Evolutionary conservation across 92 coral and sea anemone species (phyloP), one percentile per base, ranked within the genome.

Genomic region (Palythoa caribaeorum): DNA sequence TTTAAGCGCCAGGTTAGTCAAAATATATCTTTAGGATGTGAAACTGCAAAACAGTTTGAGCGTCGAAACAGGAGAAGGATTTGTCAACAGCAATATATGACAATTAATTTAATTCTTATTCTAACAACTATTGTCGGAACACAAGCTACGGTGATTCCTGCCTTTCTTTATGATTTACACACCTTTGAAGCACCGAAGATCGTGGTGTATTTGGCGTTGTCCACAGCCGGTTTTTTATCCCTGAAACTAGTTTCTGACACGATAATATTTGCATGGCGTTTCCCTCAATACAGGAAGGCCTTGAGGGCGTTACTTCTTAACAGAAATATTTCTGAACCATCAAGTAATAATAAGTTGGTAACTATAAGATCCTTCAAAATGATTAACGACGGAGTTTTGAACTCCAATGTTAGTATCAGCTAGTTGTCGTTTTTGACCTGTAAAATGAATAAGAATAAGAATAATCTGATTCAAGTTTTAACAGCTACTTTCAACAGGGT

Each of bases 121-220:
- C 16, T 73, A 38, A 83, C 60, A 17, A 83, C 87, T 48, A 12
- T 75, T 87, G 21, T 77, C 3, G n/a, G 68, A 53, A 7, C 71
- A 65, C 71, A 65, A 65, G 71, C 71, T 1, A 20, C 71, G 3
- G 36, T 36, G 36, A 20, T 65, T 65, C 71, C 71, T 20, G 9
- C 9, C 9, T 11, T 65, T 65, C 9, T 65, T 65, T 65, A 65
- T 65, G 71, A 65, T 65, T 20, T 65, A 65, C 1, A 65, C 9
- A 36, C 28, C 0, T 21, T 17, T 20, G 71, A n/a, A 65, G 28
- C 71, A 65, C 50, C 50, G 50, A 5, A 2, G 16, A 3, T 65
- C 35, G 37, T 20, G 37, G 9, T 65, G 36, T 65, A 65, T 65
- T 65, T 65, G 9, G 71, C 71, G 3, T 20, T 65, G 38, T 65